Evolutionary conservation across 2,113 vertebrate species (phyloP).

Genomic region (Aythya baeri): DNA sequence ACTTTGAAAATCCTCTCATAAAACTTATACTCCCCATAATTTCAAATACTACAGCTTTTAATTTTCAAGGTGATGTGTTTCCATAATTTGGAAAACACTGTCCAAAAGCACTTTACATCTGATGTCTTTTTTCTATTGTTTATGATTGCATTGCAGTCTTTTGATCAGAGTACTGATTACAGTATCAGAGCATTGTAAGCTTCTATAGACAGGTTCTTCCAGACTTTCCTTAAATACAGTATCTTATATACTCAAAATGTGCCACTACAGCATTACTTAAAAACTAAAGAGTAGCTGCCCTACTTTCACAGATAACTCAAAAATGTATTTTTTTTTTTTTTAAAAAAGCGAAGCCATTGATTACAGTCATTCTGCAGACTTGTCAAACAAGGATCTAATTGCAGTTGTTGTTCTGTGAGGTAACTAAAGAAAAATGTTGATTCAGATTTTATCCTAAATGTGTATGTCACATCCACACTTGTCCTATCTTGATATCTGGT

Average conservation of each 20-base stretch:
- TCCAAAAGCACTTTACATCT: not conserved
- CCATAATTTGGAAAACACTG: not conserved
- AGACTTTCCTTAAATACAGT: not conserved
- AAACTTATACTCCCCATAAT: not conserved
- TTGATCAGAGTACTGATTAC: not conserved
- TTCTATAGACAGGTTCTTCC: not conserved
- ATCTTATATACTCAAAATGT: not conserved
- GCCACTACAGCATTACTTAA: not conserved
- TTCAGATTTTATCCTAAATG: not conserved
- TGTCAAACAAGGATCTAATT: not conserved
- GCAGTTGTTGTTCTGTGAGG: not conserved
- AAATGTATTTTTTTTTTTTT: not conserved
- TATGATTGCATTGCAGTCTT: not conserved
- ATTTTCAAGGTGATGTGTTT: not conserved
- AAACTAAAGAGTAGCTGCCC: not conserved
- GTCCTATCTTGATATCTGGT: not conserved
- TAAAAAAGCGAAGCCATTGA: not conserved
- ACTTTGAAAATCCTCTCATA: not conserved
- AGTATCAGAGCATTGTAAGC: no score
- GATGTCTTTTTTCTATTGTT: not conserved
- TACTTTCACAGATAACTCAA: not conserved
- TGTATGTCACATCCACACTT: not conserved
- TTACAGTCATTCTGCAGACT: accelerated
- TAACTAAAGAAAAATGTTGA: not conserved
- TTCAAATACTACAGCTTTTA: not conserved